Percentiles rank a stretch among this genome's conserved stretches.
These are phyloP conservation scores for Ichneumoninae sp. DNA, from an alignment of 2,888 invertebrate species.

Conservation along the genomic window DNA sequence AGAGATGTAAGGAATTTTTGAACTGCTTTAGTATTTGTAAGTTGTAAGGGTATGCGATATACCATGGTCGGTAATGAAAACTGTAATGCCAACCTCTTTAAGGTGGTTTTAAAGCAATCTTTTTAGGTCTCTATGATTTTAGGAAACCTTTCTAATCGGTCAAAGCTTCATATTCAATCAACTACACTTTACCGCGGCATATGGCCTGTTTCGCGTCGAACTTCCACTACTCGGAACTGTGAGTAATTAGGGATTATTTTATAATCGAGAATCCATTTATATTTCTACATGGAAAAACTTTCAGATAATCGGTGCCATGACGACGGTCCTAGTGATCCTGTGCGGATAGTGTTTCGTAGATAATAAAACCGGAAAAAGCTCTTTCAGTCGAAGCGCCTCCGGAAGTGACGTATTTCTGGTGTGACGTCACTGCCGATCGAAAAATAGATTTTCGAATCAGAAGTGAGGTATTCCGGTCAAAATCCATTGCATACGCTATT, in stretches of 20 bases:
- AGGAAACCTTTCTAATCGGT: background rate
- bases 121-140: background rate
- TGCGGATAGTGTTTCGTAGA: background rate
- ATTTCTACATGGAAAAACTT: background rate
- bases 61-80: too few species aligned
- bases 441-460: too few species aligned
- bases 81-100: background rate
- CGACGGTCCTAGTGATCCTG: background rate
- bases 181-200: background rate
- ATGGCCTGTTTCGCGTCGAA: background rate
- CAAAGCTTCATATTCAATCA: background rate
- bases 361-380: too few species aligned
- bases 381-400: too few species aligned
- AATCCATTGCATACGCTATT: too few species aligned
- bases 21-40: background rate
- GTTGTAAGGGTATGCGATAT: too few species aligned
- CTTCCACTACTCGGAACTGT: constrained; percentile 5
- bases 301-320: constrained; percentile 15
- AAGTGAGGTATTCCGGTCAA: too few species aligned
- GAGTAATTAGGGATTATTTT: background rate
- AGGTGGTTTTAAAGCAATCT: background rate
- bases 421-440: too few species aligned
- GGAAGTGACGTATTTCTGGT: too few species aligned
- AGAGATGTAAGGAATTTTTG: constrained; percentile 5
- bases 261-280: background rate